Conservation (phyloP, 2,797 vertebrate genomes). For the Enteromius mattozi region DNA sequence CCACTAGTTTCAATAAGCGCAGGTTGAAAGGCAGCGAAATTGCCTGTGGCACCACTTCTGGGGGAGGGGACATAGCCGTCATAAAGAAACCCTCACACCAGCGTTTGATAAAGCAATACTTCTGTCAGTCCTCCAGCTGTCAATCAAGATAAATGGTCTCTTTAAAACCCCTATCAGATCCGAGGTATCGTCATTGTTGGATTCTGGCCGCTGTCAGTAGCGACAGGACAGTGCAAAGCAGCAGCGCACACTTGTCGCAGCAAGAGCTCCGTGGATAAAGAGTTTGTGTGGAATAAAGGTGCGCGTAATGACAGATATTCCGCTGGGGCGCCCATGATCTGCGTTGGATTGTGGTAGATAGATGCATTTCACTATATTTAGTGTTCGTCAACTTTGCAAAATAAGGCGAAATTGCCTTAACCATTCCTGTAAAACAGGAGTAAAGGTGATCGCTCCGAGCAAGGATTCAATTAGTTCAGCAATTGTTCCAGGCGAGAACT, state of each 20-base stretch:
- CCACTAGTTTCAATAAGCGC: background rate
- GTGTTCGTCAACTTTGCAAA: background rate
- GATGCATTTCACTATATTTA: background rate
- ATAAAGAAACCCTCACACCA: conserved; percentile 79
- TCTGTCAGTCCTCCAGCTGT: conserved; percentile 85
- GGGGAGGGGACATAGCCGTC: conserved; percentile 68
- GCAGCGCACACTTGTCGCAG: conserved; percentile 48
- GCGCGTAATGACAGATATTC: conserved; percentile 25
- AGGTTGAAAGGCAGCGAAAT: conserved; percentile 31
- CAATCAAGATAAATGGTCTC: conserved; percentile 93
- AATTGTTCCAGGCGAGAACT: conserved; percentile 28
- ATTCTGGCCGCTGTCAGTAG: conserved; percentile 42
- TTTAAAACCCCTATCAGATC: conserved; percentile 80
- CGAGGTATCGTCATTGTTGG: conserved; percentile 70
- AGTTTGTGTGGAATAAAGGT: conserved; percentile 41
- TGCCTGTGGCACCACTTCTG: conserved; percentile 26
- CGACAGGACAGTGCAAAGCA: conserved; percentile 15
- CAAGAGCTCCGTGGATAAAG: conserved; percentile 24
- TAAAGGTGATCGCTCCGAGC: conserved; percentile 44
- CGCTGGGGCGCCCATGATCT: background rate
- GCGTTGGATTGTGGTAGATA: conserved; percentile 7
- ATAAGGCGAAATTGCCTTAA: conserved; percentile 13
- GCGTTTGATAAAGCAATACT: conserved; percentile 81
- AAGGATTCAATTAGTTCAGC: conserved; percentile 42
- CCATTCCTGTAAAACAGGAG: conserved; percentile 22